These are phyloP conservation scores for Camelus bactrianus DNA, from an alignment of 2,113 vertebrate genomes.

Conservation along the genomic window DNA sequence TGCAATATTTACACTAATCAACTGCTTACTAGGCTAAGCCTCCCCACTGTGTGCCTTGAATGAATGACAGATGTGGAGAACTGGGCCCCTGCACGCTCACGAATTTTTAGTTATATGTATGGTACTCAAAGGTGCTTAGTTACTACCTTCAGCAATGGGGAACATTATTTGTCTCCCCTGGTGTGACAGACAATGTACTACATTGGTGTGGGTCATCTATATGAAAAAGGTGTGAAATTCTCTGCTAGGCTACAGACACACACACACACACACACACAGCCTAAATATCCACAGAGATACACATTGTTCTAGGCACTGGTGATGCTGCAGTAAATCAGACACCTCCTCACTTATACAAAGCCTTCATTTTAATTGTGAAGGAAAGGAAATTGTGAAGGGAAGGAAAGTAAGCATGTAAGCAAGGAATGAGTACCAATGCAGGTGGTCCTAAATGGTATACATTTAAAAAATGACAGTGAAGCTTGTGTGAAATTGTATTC, in stretches of 20 bases:
- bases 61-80: not conserved
- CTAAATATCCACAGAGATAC: not conserved
- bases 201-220: not conserved
- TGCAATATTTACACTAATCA: not conserved
- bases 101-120: not conserved
- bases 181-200: not conserved
- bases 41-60: not conserved
- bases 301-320: not conserved
- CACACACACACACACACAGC: not conserved
- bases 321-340: not conserved
- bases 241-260: not conserved
- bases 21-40: not conserved
- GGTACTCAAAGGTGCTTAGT: not conserved
- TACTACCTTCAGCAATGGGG: not conserved
- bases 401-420: not conserved
- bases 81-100: not conserved
- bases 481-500: not conserved
- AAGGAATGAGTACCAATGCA: not conserved
- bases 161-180: not conserved
- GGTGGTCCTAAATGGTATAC: not conserved
- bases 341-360: not conserved
- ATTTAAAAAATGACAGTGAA: not conserved
- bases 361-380: not conserved
- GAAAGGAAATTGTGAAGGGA: not conserved
- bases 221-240: not conserved